Evolutionary conservation across 2,888 invertebrate species (phyloP), one percentile per base, ranked within the genome.

Genomic region (Dastarcus helophoroides): DNA sequence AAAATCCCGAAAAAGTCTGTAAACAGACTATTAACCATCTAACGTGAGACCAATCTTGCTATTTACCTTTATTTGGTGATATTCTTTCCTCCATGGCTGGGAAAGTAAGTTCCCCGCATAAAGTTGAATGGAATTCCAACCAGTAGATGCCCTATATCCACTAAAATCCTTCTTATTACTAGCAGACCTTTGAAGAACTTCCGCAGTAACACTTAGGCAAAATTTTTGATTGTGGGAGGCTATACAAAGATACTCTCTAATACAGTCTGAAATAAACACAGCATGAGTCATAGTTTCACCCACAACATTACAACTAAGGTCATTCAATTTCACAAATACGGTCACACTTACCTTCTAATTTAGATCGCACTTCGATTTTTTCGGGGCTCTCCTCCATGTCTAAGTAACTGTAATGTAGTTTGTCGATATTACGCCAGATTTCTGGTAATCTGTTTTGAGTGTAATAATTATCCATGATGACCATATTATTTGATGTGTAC

Each of bases 51-150:
- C 10, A 25, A 11, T 26, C 12, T 15, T 8, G 8, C 2, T 26
- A 48, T 59, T 58, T 53, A 88, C 89, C 68, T 83, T 76, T 38
- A 90, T 73, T 37, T 74, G 71, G 45, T 75, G 71, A 56, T 83
- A 91, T 58, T 91, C 90, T 56, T 79, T 81, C 43, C 90, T 65
- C 90, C 90, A 91, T 3, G 89, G 88, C 54, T 89, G 86, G 8
- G 79, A 74, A 30, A 86, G 65, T 37, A 91, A 64, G 62, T 90
- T 89, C 33, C 77, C 79, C 2, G 89, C 89, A 58, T 90, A 90
- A 41, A 81, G 69, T 36, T 83, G 86, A 41, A 90, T 68, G 16
- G 85, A 80, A 46, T 82, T 79, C 73, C 86, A 90, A 8, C 88
- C 89, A 26, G 77, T 68, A 14, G 80, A 77, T 9, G 85, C 84